Evolutionary conservation across 2,113 vertebrate genomes (phyloP).

Genomic region (Cichladusa arquata): DNA sequence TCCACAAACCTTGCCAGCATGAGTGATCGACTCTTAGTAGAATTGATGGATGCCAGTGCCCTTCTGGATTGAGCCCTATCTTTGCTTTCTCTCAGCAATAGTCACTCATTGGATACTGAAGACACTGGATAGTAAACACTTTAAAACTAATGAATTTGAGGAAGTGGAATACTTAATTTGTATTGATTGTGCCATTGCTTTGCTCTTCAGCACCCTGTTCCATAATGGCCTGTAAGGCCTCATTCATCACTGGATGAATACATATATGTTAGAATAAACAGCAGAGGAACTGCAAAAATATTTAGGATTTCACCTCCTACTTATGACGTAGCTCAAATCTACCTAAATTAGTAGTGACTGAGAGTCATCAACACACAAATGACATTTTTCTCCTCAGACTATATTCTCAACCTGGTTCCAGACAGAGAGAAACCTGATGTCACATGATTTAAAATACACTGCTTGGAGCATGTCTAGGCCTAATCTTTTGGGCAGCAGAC

Average conservation of each 20-base stretch:
- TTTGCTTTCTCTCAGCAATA: background rate
- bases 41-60: background rate
- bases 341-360: background rate
- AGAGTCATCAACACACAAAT: background rate
- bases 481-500: background rate
- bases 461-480: background rate
- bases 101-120: background rate
- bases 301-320: background rate
- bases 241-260: background rate
- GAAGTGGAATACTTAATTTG: background rate
- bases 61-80: background rate
- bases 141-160: conserved; percentile 17
- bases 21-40: background rate
- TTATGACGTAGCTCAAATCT: background rate
- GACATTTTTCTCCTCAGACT: background rate
- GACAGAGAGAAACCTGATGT: background rate
- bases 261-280: background rate
- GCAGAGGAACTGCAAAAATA: background rate
- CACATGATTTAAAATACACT: background rate
- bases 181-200: background rate
- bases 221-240: background rate
- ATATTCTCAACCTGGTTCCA: background rate
- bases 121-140: background rate
- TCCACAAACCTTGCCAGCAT: background rate
- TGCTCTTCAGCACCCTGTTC: background rate